phyloP scores from a whole-genome alignment of 2,113 vertebrate species.

The Falcunculus frontatus region DNA sequence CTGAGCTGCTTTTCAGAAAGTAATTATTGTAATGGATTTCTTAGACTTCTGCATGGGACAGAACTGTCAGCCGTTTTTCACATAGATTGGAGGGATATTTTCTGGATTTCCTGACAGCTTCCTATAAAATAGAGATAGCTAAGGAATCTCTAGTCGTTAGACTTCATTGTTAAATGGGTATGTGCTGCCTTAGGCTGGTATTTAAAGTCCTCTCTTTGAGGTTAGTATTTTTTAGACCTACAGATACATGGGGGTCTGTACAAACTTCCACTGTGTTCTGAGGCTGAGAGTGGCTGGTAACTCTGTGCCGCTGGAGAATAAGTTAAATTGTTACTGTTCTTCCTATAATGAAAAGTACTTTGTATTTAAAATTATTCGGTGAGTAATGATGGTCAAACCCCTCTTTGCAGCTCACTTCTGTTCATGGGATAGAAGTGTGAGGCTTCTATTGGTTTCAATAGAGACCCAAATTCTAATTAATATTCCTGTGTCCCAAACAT shows the following conservation, averaged over 20 bases:
- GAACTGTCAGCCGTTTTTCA: neutral
- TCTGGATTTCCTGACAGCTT: neutral
- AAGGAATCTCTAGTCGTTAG: neutral
- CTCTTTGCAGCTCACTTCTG: neutral
- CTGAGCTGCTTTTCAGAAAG: neutral
- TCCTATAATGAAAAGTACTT: neutral
- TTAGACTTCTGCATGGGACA: neutral
- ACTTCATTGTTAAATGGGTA: neutral
- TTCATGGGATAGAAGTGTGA: neutral
- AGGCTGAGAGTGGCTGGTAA: neutral
- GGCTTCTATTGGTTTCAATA: neutral
- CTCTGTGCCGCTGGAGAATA: neutral
- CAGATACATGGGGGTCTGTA: neutral
- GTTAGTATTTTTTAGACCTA: neutral
- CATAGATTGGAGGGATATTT: neutral
- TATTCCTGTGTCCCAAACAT: conserved; percentile 45
- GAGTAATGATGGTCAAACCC: neutral
- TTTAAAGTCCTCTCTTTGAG: neutral
- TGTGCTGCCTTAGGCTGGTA: neutral
- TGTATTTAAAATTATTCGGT: neutral
- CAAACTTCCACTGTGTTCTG: neutral
- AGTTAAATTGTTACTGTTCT: neutral
- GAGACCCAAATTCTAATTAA: conserved; percentile 27
- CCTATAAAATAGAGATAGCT: neutral
- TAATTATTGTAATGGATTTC: neutral